Percentiles rank a stretch among this genome's conserved stretches.
These are phyloP conservation scores for Copsychus sechellarum DNA, from an alignment of 2,113 vertebrate species.

Conservation along the genomic window DNA sequence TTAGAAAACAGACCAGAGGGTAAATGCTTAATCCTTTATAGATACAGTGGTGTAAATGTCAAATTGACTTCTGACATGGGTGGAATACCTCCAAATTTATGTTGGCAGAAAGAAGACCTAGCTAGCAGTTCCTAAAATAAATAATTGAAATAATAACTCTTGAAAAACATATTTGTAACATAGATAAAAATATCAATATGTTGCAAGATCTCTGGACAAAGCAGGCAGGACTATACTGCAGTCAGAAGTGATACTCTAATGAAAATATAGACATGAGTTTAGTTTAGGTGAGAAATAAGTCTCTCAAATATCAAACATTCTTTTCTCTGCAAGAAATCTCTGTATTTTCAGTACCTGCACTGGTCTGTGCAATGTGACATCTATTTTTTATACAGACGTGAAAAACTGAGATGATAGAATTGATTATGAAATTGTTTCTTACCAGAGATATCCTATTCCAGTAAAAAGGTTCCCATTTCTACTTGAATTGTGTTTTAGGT, in stretches of 20 bases:
- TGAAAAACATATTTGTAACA: background rate
- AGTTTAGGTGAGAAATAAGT: background rate
- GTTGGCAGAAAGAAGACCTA: background rate
- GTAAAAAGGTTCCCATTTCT: background rate
- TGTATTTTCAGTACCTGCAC: background rate
- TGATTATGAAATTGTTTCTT: background rate
- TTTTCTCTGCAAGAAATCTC: background rate
- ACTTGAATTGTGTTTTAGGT: background rate
- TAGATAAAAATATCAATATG: background rate
- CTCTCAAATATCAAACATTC: background rate
- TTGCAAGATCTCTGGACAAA: background rate
- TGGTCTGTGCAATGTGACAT: background rate
- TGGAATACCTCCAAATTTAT: background rate
- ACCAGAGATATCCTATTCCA: background rate
- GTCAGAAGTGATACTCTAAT: background rate
- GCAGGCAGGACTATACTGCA: background rate
- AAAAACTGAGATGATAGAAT: background rate
- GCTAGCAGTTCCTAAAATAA: background rate
- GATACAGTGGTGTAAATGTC: background rate
- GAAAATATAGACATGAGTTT: background rate
- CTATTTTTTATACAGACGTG: background rate
- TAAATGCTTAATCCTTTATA: background rate
- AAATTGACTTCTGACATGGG: background rate
- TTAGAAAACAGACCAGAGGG: background rate
- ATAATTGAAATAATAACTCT: background rate